Conservation (phyloP, 2,888 invertebrate genomes). For the Exephanes ischioxanthus region DNA sequence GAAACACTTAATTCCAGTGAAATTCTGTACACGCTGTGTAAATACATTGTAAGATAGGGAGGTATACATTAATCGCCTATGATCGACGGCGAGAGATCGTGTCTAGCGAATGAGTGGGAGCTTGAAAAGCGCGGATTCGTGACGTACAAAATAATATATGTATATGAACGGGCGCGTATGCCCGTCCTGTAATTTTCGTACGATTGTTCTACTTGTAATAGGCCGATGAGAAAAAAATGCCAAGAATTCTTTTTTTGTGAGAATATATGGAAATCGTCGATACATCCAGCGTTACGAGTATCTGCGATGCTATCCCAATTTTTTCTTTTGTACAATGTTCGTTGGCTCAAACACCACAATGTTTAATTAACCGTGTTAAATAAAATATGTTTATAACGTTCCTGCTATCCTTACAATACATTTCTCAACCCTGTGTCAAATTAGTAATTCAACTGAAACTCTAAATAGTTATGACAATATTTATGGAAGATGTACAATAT, state of each 20-base stretch:
- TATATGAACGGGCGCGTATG: constrained; percentile 33
- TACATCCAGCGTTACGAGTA: constrained; percentile 19
- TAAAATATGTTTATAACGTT: constrained; percentile 45
- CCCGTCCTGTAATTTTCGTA: constrained; percentile 50
- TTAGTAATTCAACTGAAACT: background rate
- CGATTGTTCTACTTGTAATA: constrained; percentile 28
- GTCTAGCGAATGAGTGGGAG: background rate
- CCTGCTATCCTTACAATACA: background rate
- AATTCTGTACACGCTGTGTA: constrained; percentile 35
- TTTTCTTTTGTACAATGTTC: constrained; percentile 61
- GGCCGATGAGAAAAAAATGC: constrained; percentile 24
- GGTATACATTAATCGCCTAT: constrained; percentile 3
- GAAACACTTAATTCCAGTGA: constrained; percentile 22
- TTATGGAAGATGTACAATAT: no score
- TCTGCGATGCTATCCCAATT: constrained; percentile 25
- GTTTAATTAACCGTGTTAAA: constrained; percentile 55
- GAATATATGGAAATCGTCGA: constrained; percentile 15
- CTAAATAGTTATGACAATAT: background rate
- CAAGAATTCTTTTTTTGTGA: constrained; percentile 3
- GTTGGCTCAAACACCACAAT: constrained; percentile 49
- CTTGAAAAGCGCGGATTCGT: background rate
- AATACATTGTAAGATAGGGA: constrained; percentile 59
- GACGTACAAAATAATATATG: constrained; percentile 38
- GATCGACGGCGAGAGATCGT: background rate
- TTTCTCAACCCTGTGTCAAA: background rate